Base-by-base conservation (phyloP, 2,888 invertebrate genomes). In the Limnephilus rhombicus region DNA sequence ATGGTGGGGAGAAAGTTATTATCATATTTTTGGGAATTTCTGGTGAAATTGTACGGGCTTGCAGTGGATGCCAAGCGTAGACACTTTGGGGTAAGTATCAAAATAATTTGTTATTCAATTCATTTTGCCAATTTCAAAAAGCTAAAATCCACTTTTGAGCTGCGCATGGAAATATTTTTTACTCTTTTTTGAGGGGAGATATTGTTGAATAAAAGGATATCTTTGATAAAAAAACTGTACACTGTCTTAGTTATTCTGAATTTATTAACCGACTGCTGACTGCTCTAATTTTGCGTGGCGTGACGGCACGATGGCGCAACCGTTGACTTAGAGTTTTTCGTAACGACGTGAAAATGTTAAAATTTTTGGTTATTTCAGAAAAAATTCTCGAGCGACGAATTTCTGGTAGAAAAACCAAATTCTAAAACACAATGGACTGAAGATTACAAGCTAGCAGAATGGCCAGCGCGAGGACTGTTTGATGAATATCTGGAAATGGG, bases 401-500 rank as follows among this genome's bases (percentile, higher is more conserved):
- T n/a, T n/a, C 68, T 68, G 24, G 68, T 68, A 2, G 68, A 68
- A 24, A 68, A 68, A n/a, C 24, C 68, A 24, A n/a, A 24, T 24
- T 68, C 68, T 9, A 87, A 80, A 49, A 90, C n/a, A 12, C 98
- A 98, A 94, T 99, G 99, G 98, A 97, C 98, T 94, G 97, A 98
- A 94, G 99, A 99, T 95, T 98, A 98, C 94, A 98, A 98, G 94
- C 96, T 99, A 86, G 97, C 98, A 0, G 98, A 98, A 94, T 98
- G 98, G 96, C 98, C 98, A 9, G 97, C 98, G 85, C 97, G 98
- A 95, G 98, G 98, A 93, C 96, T 99, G 91, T 99, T 99, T 95
- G 98, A 98, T 0, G 99, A 99, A 96, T 99, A 99, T 95, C 96
- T 99, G 93, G 99, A 99, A 97, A 99, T 99, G 99, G 98, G 99